phyloP scores from a whole-genome alignment of 2,797 vertebrate species.

The Parambassis ranga region DNA sequence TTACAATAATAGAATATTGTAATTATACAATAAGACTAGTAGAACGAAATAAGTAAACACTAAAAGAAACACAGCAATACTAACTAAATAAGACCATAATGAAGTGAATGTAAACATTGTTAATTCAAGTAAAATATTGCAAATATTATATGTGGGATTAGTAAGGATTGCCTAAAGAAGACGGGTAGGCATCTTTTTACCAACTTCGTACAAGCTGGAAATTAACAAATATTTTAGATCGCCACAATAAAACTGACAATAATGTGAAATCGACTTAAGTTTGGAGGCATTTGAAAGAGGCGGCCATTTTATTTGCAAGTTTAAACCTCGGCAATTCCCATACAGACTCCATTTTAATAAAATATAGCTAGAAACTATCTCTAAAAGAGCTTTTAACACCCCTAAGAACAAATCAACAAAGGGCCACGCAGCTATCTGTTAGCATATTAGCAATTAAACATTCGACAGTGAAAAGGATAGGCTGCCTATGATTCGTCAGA shows the following conservation, averaged over 20 bases:
- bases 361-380: background rate
- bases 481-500: background rate
- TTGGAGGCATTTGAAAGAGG: background rate
- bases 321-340: background rate
- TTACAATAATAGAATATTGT: too few relatives aligned
- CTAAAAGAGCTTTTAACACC: background rate
- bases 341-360: slow-evolving; percentile 39
- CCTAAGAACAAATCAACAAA: background rate
- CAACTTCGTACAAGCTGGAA: background rate
- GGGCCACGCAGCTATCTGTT: background rate
- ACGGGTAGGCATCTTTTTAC: too few relatives aligned
- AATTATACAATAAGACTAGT: too few relatives aligned
- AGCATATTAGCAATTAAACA: slow-evolving; percentile 1
- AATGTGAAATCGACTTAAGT: background rate
- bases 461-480: background rate
- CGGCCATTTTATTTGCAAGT: slow-evolving; percentile 63
- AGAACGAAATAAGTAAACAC: too few relatives aligned
- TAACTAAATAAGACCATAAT: too few relatives aligned
- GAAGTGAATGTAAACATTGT: too few relatives aligned
- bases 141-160: too few relatives aligned
- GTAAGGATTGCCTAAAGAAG: too few relatives aligned
- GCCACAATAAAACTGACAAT: too few relatives aligned
- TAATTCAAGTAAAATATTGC: too few relatives aligned
- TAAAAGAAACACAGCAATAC: too few relatives aligned
- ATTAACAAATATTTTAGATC: background rate